phyloP scores from a whole-genome alignment of 2,888 invertebrate species.

The Sthenelais limicola region DNA sequence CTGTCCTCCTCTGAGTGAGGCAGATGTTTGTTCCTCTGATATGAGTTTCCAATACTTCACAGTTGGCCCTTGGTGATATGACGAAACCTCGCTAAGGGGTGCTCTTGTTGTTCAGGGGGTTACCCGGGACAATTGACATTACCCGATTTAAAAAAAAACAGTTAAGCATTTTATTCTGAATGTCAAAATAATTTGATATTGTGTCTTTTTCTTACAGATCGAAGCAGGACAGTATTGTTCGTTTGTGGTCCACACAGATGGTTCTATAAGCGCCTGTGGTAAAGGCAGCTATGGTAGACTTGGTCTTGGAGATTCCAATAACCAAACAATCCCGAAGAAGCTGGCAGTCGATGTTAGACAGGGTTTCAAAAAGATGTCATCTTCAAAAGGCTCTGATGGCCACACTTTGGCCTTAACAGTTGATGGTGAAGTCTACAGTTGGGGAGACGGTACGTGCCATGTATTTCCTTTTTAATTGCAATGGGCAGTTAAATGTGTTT shows the following conservation, averaged over 20 bases:
- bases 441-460: conserved; percentile 77
- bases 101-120: too few relatives aligned
- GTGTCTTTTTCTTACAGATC: conserved; percentile 68
- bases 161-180: too few relatives aligned
- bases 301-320: conserved; percentile 78
- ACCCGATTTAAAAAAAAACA: too few relatives aligned
- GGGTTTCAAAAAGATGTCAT: conserved; percentile 74
- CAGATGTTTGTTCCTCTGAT: too few relatives aligned
- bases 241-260: conserved; percentile 77
- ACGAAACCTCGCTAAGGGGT: too few relatives aligned
- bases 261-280: conserved; percentile 76
- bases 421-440: conserved; percentile 79
- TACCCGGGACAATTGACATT: too few relatives aligned
- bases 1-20: too few relatives aligned
- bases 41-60: too few relatives aligned
- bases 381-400: conserved; percentile 79
- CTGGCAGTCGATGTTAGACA: conserved; percentile 74
- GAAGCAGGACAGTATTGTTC: conserved; percentile 80
- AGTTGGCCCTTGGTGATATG: too few relatives aligned
- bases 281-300: conserved; percentile 75
- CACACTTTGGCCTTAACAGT: conserved; percentile 78
- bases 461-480: too few relatives aligned
- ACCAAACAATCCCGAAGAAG: conserved; percentile 76
- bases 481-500: too few relatives aligned
- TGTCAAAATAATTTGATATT: too few relatives aligned